Evolutionary conservation across 2,113 vertebrate species (phyloP).

Genomic region (Scophthalmus maximus): DNA sequence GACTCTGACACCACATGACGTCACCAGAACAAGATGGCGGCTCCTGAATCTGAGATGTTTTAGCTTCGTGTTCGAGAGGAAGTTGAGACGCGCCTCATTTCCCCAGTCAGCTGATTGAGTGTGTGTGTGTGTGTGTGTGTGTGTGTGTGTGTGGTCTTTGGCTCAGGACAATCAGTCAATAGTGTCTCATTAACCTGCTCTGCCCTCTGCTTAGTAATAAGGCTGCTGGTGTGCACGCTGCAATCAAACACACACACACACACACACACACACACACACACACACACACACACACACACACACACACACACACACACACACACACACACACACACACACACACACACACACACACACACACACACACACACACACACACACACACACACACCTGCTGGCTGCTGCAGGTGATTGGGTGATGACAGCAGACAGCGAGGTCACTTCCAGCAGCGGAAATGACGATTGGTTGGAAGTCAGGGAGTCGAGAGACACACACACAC

Average conservation of each 20-base stretch:
- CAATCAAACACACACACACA: conserved; percentile 31
- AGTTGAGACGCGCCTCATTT: too few relatives aligned
- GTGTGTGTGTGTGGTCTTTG: conserved; percentile 30
- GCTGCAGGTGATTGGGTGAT: conserved; percentile 15
- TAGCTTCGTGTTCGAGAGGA: too few relatives aligned
- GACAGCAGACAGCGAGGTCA: conserved; percentile 21
- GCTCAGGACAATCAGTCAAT: conserved; percentile 46
- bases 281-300: conserved; percentile 21
- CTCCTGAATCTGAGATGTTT: too few relatives aligned
- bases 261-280: conserved; percentile 20
- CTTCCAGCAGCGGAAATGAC: conserved; percentile 25
- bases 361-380: too few relatives aligned
- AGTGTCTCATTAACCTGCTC: conserved; percentile 59
- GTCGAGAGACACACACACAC: neutral
- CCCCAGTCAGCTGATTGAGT: conserved; percentile 9
- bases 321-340: too few relatives aligned
- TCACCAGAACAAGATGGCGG: too few relatives aligned
- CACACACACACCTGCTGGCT: too few relatives aligned
- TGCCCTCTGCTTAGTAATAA: conserved; percentile 55
- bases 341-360: too few relatives aligned
- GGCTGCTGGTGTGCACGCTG: conserved; percentile 47
- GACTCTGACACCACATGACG: too few relatives aligned
- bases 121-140: conserved; percentile 26
- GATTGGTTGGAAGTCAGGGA: conserved; percentile 33
- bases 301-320: conserved; percentile 10